These are phyloP conservation scores for Xiphias gladius DNA, from an alignment of 2,113 vertebrate genomes.

Conservation along the genomic window DNA sequence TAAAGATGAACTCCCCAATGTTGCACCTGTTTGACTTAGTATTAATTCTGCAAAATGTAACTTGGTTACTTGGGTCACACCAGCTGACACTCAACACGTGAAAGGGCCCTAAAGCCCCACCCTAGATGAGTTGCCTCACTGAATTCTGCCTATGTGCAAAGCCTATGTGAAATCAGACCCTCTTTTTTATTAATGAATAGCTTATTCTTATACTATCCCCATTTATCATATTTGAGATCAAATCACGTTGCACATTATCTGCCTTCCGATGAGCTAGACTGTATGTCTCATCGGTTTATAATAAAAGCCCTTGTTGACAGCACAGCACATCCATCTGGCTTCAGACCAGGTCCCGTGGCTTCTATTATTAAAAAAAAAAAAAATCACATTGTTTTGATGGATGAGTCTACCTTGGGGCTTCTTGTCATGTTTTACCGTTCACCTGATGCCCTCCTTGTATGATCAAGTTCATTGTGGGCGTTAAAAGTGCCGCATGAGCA, in stretches of 20 bases:
- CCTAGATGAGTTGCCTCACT: constrained; percentile 8
- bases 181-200: constrained; percentile 25
- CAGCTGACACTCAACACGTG: constrained; percentile 11
- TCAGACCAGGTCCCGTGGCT: constrained; percentile 50
- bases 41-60: background rate
- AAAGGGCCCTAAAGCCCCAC: constrained; percentile 22
- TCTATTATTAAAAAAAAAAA: constrained; percentile 17
- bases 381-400: constrained; percentile 43
- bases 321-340: constrained; percentile 35
- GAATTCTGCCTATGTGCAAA: background rate
- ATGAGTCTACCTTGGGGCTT: constrained; percentile 37
- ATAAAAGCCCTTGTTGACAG: constrained; percentile 57
- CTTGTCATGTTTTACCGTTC: constrained; percentile 36
- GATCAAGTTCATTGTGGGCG: constrained; percentile 15
- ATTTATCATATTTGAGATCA: constrained; percentile 36
- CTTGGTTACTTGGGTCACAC: background rate
- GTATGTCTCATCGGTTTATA: constrained; percentile 48
- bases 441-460: constrained; percentile 36
- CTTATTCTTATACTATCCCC: constrained; percentile 7
- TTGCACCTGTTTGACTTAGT: background rate
- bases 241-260: constrained; percentile 38
- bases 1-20: constrained; percentile 3
- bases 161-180: constrained; percentile 7
- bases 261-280: constrained; percentile 22
- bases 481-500: constrained; percentile 33